These are phyloP conservation scores for Astreopora myriophthalma DNA, from an alignment of 64 coral and sea anemone species.

Conservation along the genomic window DNA sequence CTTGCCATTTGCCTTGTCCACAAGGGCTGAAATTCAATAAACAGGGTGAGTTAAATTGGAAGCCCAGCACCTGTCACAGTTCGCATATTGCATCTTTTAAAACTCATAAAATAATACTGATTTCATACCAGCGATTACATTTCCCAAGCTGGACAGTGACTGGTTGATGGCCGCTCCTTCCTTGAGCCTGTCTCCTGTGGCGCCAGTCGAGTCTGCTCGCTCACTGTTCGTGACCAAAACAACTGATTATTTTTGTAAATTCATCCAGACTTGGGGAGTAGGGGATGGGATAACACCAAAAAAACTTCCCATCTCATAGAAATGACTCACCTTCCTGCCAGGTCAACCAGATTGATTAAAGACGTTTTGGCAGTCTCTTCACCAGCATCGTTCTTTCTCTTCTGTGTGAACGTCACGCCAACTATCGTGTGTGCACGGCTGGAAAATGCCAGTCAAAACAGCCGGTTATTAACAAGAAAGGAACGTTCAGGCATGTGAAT, in stretches of 20 bases:
- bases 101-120: background rate
- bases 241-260: too few relatives aligned
- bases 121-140: slow-evolving; percentile 87
- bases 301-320: background rate
- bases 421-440: slow-evolving; percentile 98
- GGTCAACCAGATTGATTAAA: slow-evolving; percentile 92
- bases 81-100: too few relatives aligned
- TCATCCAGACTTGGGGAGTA: too few relatives aligned
- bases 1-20: slow-evolving; percentile 71
- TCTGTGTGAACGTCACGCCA: slow-evolving; percentile 92
- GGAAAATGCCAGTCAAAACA: background rate
- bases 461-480: background rate
- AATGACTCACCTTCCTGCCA: slow-evolving; percentile 90
- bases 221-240: slow-evolving; percentile 65
- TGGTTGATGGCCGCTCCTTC: slow-evolving; percentile 99
- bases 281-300: too few relatives aligned
- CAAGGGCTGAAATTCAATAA: slow-evolving; percentile 41
- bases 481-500: too few relatives aligned
- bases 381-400: slow-evolving; percentile 89
- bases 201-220: slow-evolving; percentile 96
- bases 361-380: slow-evolving; percentile 94
- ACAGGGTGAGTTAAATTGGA: background rate
- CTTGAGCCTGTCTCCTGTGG: slow-evolving; percentile 90
- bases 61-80: background rate
- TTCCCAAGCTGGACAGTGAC: slow-evolving; percentile 89